Base-by-base conservation (phyloP, 2,797 vertebrate species). In the Crocodylus rhombifer region DNA sequence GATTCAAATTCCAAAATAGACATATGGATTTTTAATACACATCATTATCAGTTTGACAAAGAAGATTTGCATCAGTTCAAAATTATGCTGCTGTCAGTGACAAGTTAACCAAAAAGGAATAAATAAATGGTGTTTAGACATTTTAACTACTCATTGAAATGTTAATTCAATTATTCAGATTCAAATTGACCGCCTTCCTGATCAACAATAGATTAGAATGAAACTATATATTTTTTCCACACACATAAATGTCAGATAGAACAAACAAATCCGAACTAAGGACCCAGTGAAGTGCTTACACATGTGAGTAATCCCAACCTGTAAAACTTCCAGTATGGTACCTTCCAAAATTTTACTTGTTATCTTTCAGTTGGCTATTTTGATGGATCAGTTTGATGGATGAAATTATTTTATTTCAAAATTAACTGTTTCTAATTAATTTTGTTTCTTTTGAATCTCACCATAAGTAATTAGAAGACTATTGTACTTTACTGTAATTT, bases 11-110 rank as follows among this genome's bases (percentile, higher is more conserved):
- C 87, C 20, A 76, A 82, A 5, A 67, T 3, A 0, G 74, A 55
- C 1, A 57, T 56, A 65, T 1, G 0, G 0, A 76, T 79, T 91
- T 74, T 77, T 71, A 60, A 1, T 73, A 76, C 1, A 0, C 0
- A 14, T 64, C 1, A 33, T 2, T 74, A 25, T 20, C 14, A 88
- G 90, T 86, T 84, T 57, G 1, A 17, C 7, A 60, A 2, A 4
- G 56, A 56, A 83, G 62, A 79, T 57, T 7, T 5, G 0, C 5
- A 26, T 76, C 26, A 64, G 26, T 64, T 25, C 61, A 62, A 62
- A 6, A 65, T 17, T 7, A 16, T 9, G 18, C 30, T 65, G 14
- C 26, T 30, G 28, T 55, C 3, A n/a, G 5, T 33, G 3, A 1
- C 55, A 82, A 82, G 28, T 2, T 21, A 77, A 25, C 28, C 4